Evolutionary conservation across 2,888 invertebrate species (phyloP).

Genomic region (Orthonychiurus folsomi): DNA sequence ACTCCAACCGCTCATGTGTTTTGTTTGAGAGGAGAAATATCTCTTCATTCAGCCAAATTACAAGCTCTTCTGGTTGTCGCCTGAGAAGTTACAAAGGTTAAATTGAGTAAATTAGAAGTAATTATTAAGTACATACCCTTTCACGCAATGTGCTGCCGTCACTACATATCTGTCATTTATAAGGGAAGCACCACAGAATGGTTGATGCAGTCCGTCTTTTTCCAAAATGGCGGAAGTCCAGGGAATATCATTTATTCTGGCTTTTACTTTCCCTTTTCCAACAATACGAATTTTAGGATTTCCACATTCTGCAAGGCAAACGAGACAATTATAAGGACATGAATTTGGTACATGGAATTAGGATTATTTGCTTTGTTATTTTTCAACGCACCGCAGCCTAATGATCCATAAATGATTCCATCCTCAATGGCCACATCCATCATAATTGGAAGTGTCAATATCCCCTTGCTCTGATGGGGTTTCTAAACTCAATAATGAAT

Average conservation of each 20-base stretch:
- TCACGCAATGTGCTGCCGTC: slow-evolving; percentile 72
- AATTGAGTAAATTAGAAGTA: not conserved
- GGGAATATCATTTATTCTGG: slow-evolving; percentile 11
- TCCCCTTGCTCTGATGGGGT: not conserved
- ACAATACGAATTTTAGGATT: not conserved
- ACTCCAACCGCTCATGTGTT: slow-evolving; percentile 3
- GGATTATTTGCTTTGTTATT: too few species aligned
- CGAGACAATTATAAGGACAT: not conserved
- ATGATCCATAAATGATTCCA: slow-evolving; percentile 8
- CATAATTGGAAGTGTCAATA: slow-evolving; percentile 4
- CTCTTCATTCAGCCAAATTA: slow-evolving; percentile 14
- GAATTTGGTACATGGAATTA: not conserved
- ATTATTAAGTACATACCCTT: not conserved
- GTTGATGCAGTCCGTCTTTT: slow-evolving; percentile 45
- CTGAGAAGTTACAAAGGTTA: not conserved
- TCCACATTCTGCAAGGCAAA: slow-evolving; percentile 11
- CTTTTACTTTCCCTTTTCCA: not conserved
- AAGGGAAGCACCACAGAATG: slow-evolving; percentile 79
- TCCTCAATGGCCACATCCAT: slow-evolving; percentile 7
- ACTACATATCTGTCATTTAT: slow-evolving; percentile 59
- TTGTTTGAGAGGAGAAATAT: slow-evolving; percentile 3
- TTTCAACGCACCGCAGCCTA: slow-evolving; percentile 3
- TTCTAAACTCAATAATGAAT: not conserved
- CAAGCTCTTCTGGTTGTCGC: slow-evolving; percentile 8
- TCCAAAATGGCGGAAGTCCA: slow-evolving; percentile 3